Evolutionary conservation across 1,140 invertebrate species (phyloP), one percentile per base, ranked within the genome.

Genomic region (Nilaparvata lugens): DNA sequence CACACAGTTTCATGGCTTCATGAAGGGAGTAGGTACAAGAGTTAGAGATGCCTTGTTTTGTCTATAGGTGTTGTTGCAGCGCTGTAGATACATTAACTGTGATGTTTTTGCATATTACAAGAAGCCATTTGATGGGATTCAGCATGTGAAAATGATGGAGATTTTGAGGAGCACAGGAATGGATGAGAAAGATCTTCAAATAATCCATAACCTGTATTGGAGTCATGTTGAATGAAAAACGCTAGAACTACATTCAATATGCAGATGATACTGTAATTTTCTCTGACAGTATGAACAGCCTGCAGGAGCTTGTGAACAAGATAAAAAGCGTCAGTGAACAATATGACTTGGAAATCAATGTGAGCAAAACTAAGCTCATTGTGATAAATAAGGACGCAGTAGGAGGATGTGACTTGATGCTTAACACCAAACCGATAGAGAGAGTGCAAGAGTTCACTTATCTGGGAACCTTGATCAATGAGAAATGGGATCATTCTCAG

Each of bases 1-100:
- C 18, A 59, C 45, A 9, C 66, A 66, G 59, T 67, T 68, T 62
- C n/a, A n/a, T 28, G 65, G 61, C 18, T 64, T 65, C 56, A 53
- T 64, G 52, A 60, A 60, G 11, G 62, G 25, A 52, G 19, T 68
- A 13, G 65, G 65, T 13, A 67, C 62, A 18, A 28, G 25, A 28
- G 62, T 64, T 18, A 28, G 25, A 28, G 62, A 65, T 18, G 66
- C 66, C 13, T 45, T 68, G 2, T 63, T 69, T 40, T 23, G 24
- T 2, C 21, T 66, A 19, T 57, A 67, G 31, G 40, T 69, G 9
- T 38, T 64, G 45, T 19, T 58, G 25, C 63, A 66, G 52, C 45
- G 56, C 51, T 61, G 56, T 43, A 52, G 52, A 56, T 60, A 66
- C 56, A 42, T 67, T 2, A 68, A 63, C 42, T 14, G 51, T 16